phyloP scores from a whole-genome alignment of 2,797 vertebrate species.

The Sebastes dallii region DNA sequence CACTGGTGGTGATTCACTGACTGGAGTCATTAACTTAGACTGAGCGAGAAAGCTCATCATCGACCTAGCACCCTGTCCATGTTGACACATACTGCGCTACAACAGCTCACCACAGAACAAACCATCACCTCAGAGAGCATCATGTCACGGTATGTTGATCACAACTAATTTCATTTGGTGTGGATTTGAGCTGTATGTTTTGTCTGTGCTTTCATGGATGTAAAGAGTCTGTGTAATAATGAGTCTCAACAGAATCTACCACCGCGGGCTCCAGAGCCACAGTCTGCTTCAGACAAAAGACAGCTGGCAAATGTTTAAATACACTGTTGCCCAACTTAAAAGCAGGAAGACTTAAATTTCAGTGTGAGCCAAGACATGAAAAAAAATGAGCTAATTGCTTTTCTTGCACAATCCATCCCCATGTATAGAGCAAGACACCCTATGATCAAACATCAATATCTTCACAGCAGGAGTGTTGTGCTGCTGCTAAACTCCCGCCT shows the following conservation, averaged over 20 bases:
- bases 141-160: conserved; percentile 10
- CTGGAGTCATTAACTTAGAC: conserved; percentile 47
- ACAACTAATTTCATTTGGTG: conserved; percentile 29
- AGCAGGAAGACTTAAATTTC: conserved; percentile 19
- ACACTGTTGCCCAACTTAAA: conserved; percentile 17
- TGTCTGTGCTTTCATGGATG: conserved; percentile 31
- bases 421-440: conserved; percentile 48
- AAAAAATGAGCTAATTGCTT: conserved; percentile 29
- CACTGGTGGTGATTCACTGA: conserved; percentile 54
- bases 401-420: conserved; percentile 17
- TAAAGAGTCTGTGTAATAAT: conserved; percentile 37
- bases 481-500: conserved; percentile 29
- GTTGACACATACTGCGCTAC: conserved; percentile 13
- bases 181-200: conserved; percentile 20
- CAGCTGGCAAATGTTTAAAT: conserved; percentile 51
- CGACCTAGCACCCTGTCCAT: conserved; percentile 5
- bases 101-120: conserved; percentile 9
- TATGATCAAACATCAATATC: conserved; percentile 68
- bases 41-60: conserved; percentile 41
- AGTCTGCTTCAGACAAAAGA: conserved; percentile 37
- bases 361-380: conserved; percentile 10
- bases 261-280: conserved; percentile 29
- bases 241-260: conserved; percentile 41
- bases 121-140: conserved; percentile 1
- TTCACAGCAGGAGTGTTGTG: conserved; percentile 42